Conservation (phyloP, 2,888 invertebrate species). For the Sphaeridia pumilis region DNA sequence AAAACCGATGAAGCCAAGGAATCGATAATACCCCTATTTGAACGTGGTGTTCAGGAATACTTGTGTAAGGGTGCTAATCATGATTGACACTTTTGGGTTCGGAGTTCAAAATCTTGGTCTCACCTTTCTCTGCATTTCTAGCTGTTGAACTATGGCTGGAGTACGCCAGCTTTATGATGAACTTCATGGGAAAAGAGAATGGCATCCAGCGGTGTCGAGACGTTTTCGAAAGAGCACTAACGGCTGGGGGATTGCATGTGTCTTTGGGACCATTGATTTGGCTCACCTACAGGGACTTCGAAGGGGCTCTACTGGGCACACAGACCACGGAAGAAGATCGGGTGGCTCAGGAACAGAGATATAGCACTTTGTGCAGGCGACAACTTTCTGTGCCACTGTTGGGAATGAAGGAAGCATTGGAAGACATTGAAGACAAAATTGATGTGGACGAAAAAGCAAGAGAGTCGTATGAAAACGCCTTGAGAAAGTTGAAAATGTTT, state of each 20-base stretch:
- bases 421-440: slow-evolving; percentile 44
- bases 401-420: slow-evolving; percentile 44
- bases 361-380: slow-evolving; percentile 52
- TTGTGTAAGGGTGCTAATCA: slow-evolving; percentile 49
- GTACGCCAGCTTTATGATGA: slow-evolving; percentile 49
- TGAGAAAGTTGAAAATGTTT: slow-evolving; percentile 42
- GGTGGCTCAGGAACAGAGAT: slow-evolving; percentile 49
- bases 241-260: slow-evolving; percentile 60
- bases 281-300: slow-evolving; percentile 69
- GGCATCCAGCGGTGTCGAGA: slow-evolving; percentile 43
- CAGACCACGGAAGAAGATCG: slow-evolving; percentile 36
- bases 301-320: slow-evolving; percentile 44
- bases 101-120: slow-evolving; percentile 3
- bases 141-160: slow-evolving; percentile 54
- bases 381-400: slow-evolving; percentile 60
- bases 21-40: slow-evolving; percentile 50
- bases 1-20: slow-evolving; percentile 44
- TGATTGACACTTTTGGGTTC: too few species aligned
- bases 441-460: slow-evolving; percentile 39
- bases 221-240: slow-evolving; percentile 54
- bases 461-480: slow-evolving; percentile 43
- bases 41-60: slow-evolving; percentile 58
- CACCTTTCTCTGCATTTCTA: too few species aligned
- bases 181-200: slow-evolving; percentile 39
- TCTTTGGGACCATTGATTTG: slow-evolving; percentile 62